Evolutionary conservation across 2,888 invertebrate species (phyloP).

Genomic region (Tortrix viridana): DNA sequence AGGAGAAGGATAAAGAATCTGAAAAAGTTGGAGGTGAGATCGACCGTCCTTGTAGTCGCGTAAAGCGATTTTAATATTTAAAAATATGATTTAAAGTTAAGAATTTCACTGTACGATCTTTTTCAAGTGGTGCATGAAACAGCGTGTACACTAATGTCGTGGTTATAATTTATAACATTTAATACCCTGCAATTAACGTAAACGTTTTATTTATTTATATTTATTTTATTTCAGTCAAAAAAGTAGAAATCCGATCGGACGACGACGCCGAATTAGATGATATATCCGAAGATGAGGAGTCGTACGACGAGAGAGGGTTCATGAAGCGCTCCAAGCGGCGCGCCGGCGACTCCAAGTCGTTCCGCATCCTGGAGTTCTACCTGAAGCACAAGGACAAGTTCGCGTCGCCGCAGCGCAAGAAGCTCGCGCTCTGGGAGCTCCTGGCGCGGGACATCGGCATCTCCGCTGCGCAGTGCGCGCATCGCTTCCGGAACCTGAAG

Average conservation of each 20-base stretch:
- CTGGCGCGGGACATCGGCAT: conserved; percentile 64
- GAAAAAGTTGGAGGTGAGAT: conserved; percentile 61
- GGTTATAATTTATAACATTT: too few species aligned
- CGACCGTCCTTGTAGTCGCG: not conserved
- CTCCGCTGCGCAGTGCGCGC: conserved; percentile 66
- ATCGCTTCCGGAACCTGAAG: conserved; percentile 69
- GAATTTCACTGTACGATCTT: not conserved
- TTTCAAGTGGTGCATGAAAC: not conserved
- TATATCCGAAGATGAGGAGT: conserved; percentile 57
- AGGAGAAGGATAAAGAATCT: conserved; percentile 38
- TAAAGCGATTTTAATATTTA: not conserved
- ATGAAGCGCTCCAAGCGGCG: conserved; percentile 53
- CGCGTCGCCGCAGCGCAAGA: conserved; percentile 58
- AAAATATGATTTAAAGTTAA: too few species aligned
- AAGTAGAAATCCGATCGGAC: conserved; percentile 53
- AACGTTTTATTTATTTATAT: not conserved
- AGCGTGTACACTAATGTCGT: too few species aligned
- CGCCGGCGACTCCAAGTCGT: conserved; percentile 61
- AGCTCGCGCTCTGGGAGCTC: conserved; percentile 62
- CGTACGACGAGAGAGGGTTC: conserved; percentile 57
- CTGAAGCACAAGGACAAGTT: conserved; percentile 73
- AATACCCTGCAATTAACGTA: not conserved
- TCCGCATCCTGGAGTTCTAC: conserved; percentile 72
- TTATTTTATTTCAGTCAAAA: conserved; percentile 57
- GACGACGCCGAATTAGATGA: conserved; percentile 45